Base-by-base conservation (phyloP, 2,797 vertebrate species). In the Argya squamiceps region DNA sequence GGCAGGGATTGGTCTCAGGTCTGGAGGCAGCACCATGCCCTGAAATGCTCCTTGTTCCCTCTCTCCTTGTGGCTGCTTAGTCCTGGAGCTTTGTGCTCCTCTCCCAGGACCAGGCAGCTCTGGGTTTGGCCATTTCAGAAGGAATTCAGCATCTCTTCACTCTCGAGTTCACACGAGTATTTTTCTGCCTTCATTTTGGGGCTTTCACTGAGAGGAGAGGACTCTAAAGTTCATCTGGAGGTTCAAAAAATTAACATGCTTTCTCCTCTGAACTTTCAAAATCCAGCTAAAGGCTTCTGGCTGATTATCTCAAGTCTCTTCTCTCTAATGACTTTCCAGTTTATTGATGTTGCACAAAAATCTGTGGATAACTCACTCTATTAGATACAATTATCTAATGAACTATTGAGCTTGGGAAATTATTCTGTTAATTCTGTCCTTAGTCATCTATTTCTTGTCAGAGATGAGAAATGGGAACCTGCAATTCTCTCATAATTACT, bases 391-490 rank as follows among this genome's bases (percentile, higher is more conserved):
- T 93, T 96, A 90, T 93, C 84, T 96, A 93, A 82, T 49, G 44
- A 91, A 91, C 62, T 89, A 55, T 74, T 77, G 84, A 96, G 81
- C 87, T 89, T 65, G 79, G 64, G 84, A 91, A 92, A 84, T 91
- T n/a, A 93, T 95, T 97, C 89, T 89, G 86, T 96, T 88, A 90
- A 78, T 92, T 87, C 97, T 90, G 44, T 62, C 44, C 96, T 96
- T 96, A 91, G 73, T 92, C 85, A 84, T 88, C 89, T 78, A 86
- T 94, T 97, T 97, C 84, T 93, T 89, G 87, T 90, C 89, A 77
- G 92, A 50, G 67, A 73, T 84, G 94, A 88, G 84, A 67, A 74
- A 46, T 49, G 2, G 55, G 91, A 96, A 63, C 52, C 82, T 90
- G 63, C 84, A 93, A 24, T 92, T 85, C 91, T 87, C 49, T 75